Evolutionary conservation across 2,888 invertebrate genomes (phyloP), one percentile per base, ranked within the genome.

Genomic region (Pecten maximus): DNA sequence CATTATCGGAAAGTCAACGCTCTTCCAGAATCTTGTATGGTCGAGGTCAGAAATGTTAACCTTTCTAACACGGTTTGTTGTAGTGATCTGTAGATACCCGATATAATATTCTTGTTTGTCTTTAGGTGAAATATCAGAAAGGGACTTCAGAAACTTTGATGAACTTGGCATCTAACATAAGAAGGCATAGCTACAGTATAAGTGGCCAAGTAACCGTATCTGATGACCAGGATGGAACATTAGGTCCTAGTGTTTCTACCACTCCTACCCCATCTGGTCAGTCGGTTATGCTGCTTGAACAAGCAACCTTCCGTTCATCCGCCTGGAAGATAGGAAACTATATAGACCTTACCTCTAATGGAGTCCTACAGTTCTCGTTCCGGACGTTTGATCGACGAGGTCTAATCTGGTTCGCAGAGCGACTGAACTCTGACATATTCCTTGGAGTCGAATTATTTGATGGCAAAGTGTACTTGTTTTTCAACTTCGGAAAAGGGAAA

Each of bases 281-380:
- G 35, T 23, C 35, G 2, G 74, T 74, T 28, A 74, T 35, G 15
- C 10, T 74, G 28, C 74, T 74, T 28, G 74, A 15, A 10, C 35
- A 74, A 2, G 74, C 35, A 15, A 74, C 74, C 6, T 74, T 74
- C 10, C 74, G 74, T 35, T 74, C 74, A 0, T 74, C 74, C 35
- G 74, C 74, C 6, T 74, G 74, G 74, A 74, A 74, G 74, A 74
- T 74, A 28, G 74, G 74, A 35, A 74, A 74, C 35, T 74, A 74
- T 23, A 74, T 74, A 6, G 74, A 74, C 74, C 74, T 74, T 3
- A 74, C 74, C 3, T 28, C 74, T 35, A 35, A 35, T 23, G 74
- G 74, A 35, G 35, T 35, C 2, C 1, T 74, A 15, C 35, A 74
- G 35, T 74, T 74, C 35, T 28, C 74, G 4, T 74, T 74, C 35